Evolutionary conservation across 2,113 vertebrate species (phyloP).

Genomic region (Myrmophylax atrothorax): DNA sequence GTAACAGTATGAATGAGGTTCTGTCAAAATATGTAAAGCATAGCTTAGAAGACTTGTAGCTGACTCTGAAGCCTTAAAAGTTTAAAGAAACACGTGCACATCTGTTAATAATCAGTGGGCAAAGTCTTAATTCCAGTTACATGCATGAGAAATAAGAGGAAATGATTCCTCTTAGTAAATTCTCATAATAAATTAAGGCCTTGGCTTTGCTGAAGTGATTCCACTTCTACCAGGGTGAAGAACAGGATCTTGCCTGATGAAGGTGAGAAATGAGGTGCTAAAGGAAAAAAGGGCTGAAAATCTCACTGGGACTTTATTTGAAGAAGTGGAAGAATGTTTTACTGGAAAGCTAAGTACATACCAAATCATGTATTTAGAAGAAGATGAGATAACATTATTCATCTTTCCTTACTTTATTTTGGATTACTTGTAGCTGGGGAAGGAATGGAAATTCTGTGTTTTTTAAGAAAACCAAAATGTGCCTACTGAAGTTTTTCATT

Average conservation of each 20-base stretch:
- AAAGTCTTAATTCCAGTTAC: background rate
- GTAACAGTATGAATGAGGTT: background rate
- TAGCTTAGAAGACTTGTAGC: background rate
- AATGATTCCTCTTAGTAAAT: background rate
- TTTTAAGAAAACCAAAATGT: background rate
- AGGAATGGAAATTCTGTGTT: background rate
- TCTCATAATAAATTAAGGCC: background rate
- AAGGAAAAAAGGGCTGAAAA: background rate
- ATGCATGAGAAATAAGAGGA: background rate
- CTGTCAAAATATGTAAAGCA: background rate
- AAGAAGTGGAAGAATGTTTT: background rate
- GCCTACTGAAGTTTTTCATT: background rate
- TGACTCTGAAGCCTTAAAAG: background rate
- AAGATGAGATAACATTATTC: background rate
- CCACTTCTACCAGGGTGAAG: background rate
- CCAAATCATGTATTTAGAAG: background rate
- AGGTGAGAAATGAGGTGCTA: background rate
- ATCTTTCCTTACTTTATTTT: background rate
- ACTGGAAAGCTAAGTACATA: background rate
- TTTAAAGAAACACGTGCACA: background rate
- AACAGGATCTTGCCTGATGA: background rate
- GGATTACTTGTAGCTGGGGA: background rate
- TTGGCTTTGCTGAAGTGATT: background rate
- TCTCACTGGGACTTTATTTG: background rate
- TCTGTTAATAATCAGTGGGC: background rate